phyloP scores from a whole-genome alignment of 2,797 vertebrate species.

The Chaetodon trifasciatus region DNA sequence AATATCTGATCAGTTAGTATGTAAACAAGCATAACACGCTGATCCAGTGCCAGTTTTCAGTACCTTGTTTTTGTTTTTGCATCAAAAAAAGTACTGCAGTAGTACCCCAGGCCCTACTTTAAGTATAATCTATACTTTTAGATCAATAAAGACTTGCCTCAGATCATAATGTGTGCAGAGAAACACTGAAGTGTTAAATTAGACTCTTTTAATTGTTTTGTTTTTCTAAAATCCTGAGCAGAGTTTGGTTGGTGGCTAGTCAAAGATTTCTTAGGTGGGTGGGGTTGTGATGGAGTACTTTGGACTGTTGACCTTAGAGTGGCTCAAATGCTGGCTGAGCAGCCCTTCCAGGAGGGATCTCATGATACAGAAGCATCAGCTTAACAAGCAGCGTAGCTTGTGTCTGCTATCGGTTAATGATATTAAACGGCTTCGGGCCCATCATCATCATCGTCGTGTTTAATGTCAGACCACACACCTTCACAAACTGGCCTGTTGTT shows the following conservation, averaged over 20 bases:
- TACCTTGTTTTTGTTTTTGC: too few relatives aligned
- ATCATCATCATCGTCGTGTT: constrained; percentile 36
- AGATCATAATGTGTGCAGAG: too few relatives aligned
- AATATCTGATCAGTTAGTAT: not conserved
- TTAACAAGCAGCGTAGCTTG: not conserved
- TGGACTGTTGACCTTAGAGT: not conserved
- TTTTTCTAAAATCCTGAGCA: not conserved
- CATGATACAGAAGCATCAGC: not conserved
- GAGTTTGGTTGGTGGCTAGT: not conserved
- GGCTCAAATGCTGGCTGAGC: not conserved
- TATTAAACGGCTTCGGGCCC: constrained; percentile 24
- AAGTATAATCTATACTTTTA: too few relatives aligned
- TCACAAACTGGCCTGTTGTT: constrained; percentile 22
- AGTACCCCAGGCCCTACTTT: too few relatives aligned
- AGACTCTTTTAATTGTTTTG: not conserved
- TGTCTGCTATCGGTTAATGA: constrained; percentile 29
- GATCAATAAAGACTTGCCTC: too few relatives aligned
- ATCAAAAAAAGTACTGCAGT: too few relatives aligned
- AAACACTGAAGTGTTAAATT: not conserved
- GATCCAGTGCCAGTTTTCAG: not conserved
- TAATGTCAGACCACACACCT: constrained; percentile 67
- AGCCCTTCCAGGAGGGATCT: not conserved
- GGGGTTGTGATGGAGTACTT: not conserved
- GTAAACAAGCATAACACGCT: not conserved
- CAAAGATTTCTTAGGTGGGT: not conserved